Evolutionary conservation across 2,888 invertebrate species (phyloP).

Genomic region (Diplolepis rosae): DNA sequence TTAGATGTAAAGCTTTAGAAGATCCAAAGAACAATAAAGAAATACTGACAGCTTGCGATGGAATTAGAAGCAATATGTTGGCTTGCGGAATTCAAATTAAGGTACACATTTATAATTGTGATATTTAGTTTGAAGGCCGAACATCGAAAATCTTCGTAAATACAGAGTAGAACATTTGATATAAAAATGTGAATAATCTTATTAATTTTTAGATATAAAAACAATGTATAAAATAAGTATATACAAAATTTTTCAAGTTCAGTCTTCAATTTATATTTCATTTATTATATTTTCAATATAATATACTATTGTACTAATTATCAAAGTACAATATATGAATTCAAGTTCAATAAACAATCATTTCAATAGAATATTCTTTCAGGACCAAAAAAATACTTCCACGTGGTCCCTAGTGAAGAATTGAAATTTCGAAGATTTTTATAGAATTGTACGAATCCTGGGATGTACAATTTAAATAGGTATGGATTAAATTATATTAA

Average conservation of each 20-base stretch:
- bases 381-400: constrained; percentile 57
- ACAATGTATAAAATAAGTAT: background rate
- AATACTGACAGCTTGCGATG: constrained; percentile 81
- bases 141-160: background rate
- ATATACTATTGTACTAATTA: background rate
- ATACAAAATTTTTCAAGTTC: background rate
- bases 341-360: constrained; percentile 14
- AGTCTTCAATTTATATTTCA: background rate
- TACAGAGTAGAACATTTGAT: background rate
- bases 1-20: constrained; percentile 77
- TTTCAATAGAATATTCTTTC: constrained; percentile 39
- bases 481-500: background rate
- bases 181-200: background rate
- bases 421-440: constrained; percentile 19
- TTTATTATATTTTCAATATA: background rate
- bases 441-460: background rate
- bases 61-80: constrained; percentile 79
- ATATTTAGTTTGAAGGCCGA: background rate
- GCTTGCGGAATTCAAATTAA: constrained; percentile 81
- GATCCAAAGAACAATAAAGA: constrained; percentile 76
- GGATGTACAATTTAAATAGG: background rate
- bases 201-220: background rate
- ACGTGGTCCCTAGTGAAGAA: constrained; percentile 56
- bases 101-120: constrained; percentile 66
- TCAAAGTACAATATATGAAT: constrained; percentile 23